Evolutionary conservation across 2,888 invertebrate species (phyloP), one percentile per base, ranked within the genome.

Genomic region (Caenorhabditis uteleia): DNA sequence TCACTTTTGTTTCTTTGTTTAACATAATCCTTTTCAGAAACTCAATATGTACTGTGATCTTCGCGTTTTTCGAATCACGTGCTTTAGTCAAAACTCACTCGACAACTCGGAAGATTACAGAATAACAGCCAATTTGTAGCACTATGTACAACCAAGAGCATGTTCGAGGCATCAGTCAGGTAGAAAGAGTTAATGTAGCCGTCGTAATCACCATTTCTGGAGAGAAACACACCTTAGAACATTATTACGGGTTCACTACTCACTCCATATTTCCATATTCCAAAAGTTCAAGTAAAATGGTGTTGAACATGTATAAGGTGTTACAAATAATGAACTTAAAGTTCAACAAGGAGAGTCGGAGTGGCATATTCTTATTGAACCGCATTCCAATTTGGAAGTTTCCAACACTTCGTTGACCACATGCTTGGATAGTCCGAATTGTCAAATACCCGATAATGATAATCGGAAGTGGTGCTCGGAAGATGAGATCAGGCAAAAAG

Each of bases 81-180:
- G n/a, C n/a, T n/a, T n/a, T n/a, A n/a, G n/a, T n/a, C n/a, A 40
- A 21, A 21, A 51, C 64, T 38, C n/a, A 64, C 64, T 38, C 45
- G 39, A 40, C 64, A 64, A 34, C 57, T 47, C 6, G 79, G 78
- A 61, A 77, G 74, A 44, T 77, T 75, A 56, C 76, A 82, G 70
- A 82, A 82, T n/a, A 82, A 65, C 18, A 82, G 70, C 82, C 82
- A 82, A 51, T 82, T 82, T 12, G 81, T 82, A n/a, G 82, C 75
- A 29, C 70, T 72, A 50, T 81, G 79, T 7, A 81, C 66, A 16
- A 77, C 79, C 14, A 82, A 54, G n/a, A 82, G 65, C 58, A 79
- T 68, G 58, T 80, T 82, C 12, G 77, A 78, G 36, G 79, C 77
- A 48, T 79, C 79, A 21, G 80, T 77, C 23, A 80, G 59, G 44